phyloP scores from a whole-genome alignment of 2,113 vertebrate genomes.

The Cyphomyrus plagiostoma region DNA sequence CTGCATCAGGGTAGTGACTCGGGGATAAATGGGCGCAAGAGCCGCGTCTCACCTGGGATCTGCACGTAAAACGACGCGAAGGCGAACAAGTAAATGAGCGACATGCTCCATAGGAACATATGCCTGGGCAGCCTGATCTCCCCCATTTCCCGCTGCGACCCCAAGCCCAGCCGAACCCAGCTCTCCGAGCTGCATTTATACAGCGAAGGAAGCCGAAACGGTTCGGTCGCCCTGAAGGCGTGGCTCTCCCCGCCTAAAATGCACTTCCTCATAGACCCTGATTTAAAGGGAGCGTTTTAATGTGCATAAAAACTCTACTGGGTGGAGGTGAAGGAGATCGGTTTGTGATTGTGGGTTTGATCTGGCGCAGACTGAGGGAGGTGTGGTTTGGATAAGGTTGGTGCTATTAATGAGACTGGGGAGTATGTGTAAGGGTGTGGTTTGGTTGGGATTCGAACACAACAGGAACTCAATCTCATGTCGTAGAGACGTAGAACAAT shows the following conservation, averaged over 20 bases:
- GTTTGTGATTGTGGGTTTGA: background rate
- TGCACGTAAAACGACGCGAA: slow-evolving; percentile 72
- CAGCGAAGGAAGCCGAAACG: background rate
- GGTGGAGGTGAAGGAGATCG: background rate
- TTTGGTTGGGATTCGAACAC: background rate
- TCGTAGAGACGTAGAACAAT: background rate
- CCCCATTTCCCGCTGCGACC: slow-evolving; percentile 27
- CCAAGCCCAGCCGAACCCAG: background rate
- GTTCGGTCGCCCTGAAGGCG: slow-evolving; percentile 7
- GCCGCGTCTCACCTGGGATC: slow-evolving; percentile 59
- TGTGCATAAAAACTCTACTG: background rate
- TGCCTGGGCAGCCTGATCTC: slow-evolving; percentile 33
- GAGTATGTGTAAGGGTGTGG: background rate
- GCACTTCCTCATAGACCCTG: background rate
- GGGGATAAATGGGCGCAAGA: no score
- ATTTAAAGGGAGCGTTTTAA: background rate
- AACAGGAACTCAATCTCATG: background rate
- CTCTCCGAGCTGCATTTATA: background rate
- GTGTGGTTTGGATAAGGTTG: background rate
- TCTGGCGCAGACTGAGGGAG: background rate
- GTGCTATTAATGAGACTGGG: background rate
- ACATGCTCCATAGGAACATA: slow-evolving; percentile 63
- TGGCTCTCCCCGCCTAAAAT: slow-evolving; percentile 20
- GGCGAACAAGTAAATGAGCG: slow-evolving; percentile 60
- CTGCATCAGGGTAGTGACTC: no score